Percentiles rank a stretch among this genome's conserved stretches.
These are phyloP conservation scores for Phalloptychus januarius DNA, from an alignment of 2,797 vertebrate species.

Conservation along the genomic window DNA sequence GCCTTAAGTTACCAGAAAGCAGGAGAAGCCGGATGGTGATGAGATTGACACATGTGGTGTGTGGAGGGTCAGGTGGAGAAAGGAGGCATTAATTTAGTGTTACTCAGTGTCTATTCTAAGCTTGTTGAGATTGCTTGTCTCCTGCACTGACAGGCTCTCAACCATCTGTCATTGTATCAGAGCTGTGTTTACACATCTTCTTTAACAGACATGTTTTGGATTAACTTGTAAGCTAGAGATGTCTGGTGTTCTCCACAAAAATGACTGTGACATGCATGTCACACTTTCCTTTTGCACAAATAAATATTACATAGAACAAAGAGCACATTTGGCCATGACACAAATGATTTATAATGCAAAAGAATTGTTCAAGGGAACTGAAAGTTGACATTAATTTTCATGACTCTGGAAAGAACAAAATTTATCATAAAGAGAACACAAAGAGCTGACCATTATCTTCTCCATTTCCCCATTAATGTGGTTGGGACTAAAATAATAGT, in stretches of 20 bases:
- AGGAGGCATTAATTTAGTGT: slow-evolving; percentile 57
- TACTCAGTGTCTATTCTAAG: slow-evolving; percentile 55
- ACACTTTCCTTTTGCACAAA: background rate
- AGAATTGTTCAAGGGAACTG: background rate
- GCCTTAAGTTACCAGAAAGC: slow-evolving; percentile 50
- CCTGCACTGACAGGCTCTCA: slow-evolving; percentile 35
- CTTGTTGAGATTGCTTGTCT: slow-evolving; percentile 45
- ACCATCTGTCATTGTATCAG: slow-evolving; percentile 50
- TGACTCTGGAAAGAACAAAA: background rate
- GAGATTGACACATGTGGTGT: slow-evolving; percentile 57
- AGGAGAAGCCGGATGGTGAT: slow-evolving; percentile 44
- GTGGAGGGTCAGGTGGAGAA: slow-evolving; percentile 57
- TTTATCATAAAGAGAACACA: background rate
- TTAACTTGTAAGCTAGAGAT: slow-evolving; percentile 7
- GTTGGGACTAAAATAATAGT: background rate
- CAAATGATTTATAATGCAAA: background rate
- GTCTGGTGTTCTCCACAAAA: background rate
- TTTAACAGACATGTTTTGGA: slow-evolving; percentile 8
- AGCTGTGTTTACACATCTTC: slow-evolving; percentile 40
- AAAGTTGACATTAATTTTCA: background rate
- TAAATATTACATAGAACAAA: background rate
- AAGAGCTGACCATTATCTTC: background rate
- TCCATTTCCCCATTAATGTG: background rate
- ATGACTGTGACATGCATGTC: background rate
- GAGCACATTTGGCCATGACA: background rate